Evolutionary conservation across 2,888 invertebrate species (phyloP).

Genomic region (Drosophila ochracea): DNA sequence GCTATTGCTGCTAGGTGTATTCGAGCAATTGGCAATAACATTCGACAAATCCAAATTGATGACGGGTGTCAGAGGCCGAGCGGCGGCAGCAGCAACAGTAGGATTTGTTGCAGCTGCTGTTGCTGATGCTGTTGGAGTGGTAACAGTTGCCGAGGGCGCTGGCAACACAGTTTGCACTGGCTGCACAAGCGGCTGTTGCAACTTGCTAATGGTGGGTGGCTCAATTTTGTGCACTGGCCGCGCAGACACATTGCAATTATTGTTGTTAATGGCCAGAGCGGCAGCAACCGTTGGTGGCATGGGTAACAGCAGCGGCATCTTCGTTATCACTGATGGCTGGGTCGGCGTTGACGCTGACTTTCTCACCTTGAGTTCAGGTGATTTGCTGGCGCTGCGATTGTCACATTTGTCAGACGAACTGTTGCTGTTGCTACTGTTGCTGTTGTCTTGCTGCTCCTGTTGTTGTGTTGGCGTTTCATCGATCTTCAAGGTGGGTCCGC

Average conservation of each 20-base stretch:
- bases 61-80: slow-evolving; percentile 53
- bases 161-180: slow-evolving; percentile 83
- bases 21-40: slow-evolving; percentile 56
- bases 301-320: slow-evolving; percentile 50
- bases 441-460: slow-evolving; percentile 21
- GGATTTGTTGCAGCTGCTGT: not conserved
- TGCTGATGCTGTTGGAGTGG: slow-evolving; percentile 14
- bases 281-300: slow-evolving; percentile 12
- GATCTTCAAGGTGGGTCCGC: slow-evolving; percentile 81
- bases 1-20: slow-evolving; percentile 40
- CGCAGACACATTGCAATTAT: slow-evolving; percentile 10
- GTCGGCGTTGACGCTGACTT: slow-evolving; percentile 13
- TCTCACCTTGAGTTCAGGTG: slow-evolving; percentile 3
- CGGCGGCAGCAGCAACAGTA: not conserved
- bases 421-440: slow-evolving; percentile 27
- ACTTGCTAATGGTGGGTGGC: slow-evolving; percentile 80
- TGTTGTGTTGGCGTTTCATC: slow-evolving; percentile 68
- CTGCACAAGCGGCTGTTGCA: slow-evolving; percentile 82
- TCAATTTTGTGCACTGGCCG: slow-evolving; percentile 82
- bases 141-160: slow-evolving; percentile 30
- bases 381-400: slow-evolving; percentile 20
- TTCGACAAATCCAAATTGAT: slow-evolving; percentile 73
- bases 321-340: slow-evolving; percentile 80
- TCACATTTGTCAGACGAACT: slow-evolving; percentile 41
- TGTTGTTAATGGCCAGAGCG: slow-evolving; percentile 6